Conservation (phyloP, 1,140 invertebrate species). For the Epicauta chinensis region DNA sequence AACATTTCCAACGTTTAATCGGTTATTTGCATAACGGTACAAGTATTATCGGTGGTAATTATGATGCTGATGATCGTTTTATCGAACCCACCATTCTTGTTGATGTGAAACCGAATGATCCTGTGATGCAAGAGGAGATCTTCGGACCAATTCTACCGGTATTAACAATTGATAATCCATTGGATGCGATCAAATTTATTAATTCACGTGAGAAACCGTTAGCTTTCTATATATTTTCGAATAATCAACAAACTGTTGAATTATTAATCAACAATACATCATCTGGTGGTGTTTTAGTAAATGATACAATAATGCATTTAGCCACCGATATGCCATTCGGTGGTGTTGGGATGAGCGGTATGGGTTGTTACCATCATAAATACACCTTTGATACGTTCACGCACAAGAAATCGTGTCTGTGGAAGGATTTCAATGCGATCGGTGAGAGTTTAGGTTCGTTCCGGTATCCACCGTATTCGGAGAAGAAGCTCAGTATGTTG, state of each 20-base stretch:
- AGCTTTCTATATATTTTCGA: slow-evolving; percentile 74
- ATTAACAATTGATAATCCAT: slow-evolving; percentile 70
- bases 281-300: slow-evolving; percentile 69
- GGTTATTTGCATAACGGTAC: slow-evolving; percentile 56
- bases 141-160: slow-evolving; percentile 93
- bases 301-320: slow-evolving; percentile 75
- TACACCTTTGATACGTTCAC: slow-evolving; percentile 87
- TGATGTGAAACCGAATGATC: slow-evolving; percentile 61
- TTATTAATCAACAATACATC: slow-evolving; percentile 63
- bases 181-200: slow-evolving; percentile 85
- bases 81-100: slow-evolving; percentile 78
- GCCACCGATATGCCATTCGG: slow-evolving; percentile 77
- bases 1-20: slow-evolving; percentile 55
- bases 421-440: slow-evolving; percentile 62
- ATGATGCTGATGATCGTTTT: slow-evolving; percentile 65
- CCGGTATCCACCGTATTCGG: slow-evolving; percentile 80
- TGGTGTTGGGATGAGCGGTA: slow-evolving; percentile 83
- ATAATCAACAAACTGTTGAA: slow-evolving; percentile 50
- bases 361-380: slow-evolving; percentile 91
- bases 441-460: slow-evolving; percentile 56
- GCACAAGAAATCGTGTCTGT: slow-evolving; percentile 80
- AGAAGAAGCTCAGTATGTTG: slow-evolving; percentile 63
- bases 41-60: slow-evolving; percentile 70
- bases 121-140: slow-evolving; percentile 88
- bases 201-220: slow-evolving; percentile 72